Evolutionary conservation across 2,113 vertebrate species (phyloP).

Genomic region (Lagopus muta): DNA sequence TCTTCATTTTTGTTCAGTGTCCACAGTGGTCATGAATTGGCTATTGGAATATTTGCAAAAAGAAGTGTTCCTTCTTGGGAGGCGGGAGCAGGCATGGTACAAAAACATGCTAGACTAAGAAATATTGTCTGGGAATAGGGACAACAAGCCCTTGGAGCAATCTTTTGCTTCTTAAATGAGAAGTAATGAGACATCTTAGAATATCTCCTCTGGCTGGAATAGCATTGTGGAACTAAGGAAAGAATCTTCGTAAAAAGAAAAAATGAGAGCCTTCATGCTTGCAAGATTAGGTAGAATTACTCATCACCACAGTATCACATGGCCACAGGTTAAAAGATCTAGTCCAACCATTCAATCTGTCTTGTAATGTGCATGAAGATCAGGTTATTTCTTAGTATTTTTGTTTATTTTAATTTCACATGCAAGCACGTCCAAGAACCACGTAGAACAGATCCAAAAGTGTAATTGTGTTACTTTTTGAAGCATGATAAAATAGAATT

Average conservation of each 20-base stretch:
- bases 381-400: background rate
- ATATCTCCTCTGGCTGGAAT: background rate
- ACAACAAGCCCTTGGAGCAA: background rate
- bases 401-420: background rate
- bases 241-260: background rate
- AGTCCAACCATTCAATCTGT: background rate
- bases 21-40: background rate
- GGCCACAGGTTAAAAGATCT: background rate
- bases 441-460: background rate
- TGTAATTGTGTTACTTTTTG: constrained; percentile 17
- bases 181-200: background rate
- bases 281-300: background rate
- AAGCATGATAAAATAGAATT: constrained; percentile 28
- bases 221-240: background rate
- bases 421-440: background rate
- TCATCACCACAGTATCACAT: background rate
- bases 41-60: background rate
- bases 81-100: background rate
- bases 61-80: background rate
- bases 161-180: background rate
- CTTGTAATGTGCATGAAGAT: background rate
- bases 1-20: background rate
- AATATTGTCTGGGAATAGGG: background rate
- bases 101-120: background rate
- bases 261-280: background rate